Evolutionary conservation across 1,140 invertebrate genomes (phyloP), one percentile per base, ranked within the genome.

Genomic region (Drosophila pectinifera): DNA sequence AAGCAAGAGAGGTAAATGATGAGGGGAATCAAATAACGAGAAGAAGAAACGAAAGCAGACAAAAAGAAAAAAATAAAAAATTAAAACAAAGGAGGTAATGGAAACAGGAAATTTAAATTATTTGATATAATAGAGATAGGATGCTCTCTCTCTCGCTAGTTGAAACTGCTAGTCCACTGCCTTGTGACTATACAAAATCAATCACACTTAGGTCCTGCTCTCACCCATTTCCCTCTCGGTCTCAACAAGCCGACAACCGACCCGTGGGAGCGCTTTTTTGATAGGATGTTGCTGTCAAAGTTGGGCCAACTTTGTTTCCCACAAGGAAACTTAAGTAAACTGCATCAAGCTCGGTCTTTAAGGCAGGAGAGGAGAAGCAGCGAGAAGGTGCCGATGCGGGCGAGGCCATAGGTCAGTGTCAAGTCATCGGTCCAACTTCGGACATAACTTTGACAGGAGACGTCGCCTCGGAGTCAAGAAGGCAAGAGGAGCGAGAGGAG

Each of bases 271-370:
- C 36, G 41, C 16, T 53, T 55, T 36, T 48, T 31, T 77, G 36
- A 54, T 36, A 39, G 26, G 11, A 13, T 41, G 20, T 6, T 31
- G 16, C 42, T 78, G 77, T 73, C 46, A 59, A 74, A 74, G 53
- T 67, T 53, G 24, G 7, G 1, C 20, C 28, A 79, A 67, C 58
- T 46, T 64, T 75, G 42, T 54, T 20, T 2, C 81, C 76, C 72
- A 59, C 36, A 45, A 39, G 46, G n/a, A 63, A 86, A 81, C 73
- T 85, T 74, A 78, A 78, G 73, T 65, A 80, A 85, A 85, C 82
- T 81, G 78, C 82, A 81, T 70, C 57, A 74, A 86, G 73, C 76
- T 80, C 39, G 77, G 72, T 64, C 72, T 68, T 68, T 34, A n/a
- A 20, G 16, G n/a, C n/a, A 49, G 46, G 39, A 43, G 38, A 22